These are phyloP conservation scores for Apodemia zela DNA, from an alignment of 2,888 invertebrate genomes.

Conservation along the genomic window DNA sequence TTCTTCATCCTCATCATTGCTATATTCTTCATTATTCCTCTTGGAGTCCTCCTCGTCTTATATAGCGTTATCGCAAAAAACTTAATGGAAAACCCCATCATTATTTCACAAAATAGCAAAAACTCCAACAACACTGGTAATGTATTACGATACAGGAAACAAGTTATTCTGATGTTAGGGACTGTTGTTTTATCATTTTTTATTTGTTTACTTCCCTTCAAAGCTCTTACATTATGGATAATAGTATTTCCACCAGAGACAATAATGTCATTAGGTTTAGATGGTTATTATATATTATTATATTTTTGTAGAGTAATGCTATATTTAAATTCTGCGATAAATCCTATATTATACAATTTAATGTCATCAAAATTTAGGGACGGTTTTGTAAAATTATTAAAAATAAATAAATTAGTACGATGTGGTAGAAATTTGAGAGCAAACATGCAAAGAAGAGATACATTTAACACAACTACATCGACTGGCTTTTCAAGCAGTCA, in stretches of 20 bases:
- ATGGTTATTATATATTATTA: constrained; percentile 89
- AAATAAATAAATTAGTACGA: constrained; percentile 66
- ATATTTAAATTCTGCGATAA: constrained; percentile 94
- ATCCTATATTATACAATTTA: constrained; percentile 94
- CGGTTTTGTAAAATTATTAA: constrained; percentile 86
- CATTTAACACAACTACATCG: constrained; percentile 83
- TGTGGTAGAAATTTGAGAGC: constrained; percentile 65
- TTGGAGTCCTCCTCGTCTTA: constrained; percentile 88
- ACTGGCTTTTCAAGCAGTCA: constrained; percentile 81
- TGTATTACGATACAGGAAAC: constrained; percentile 87
- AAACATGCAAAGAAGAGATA: constrained; percentile 83
- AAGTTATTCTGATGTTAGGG: constrained; percentile 93
- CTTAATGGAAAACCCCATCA: constrained; percentile 88
- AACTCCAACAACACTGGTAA: constrained; percentile 71
- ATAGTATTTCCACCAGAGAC: constrained; percentile 87
- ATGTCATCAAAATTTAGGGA: constrained; percentile 95
- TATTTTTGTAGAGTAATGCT: constrained; percentile 93
- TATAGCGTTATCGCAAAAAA: constrained; percentile 93
- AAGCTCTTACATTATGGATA: constrained; percentile 93
- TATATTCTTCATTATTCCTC: constrained; percentile 91
- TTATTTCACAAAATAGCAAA: constrained; percentile 82
- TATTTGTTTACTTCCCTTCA: constrained; percentile 92
- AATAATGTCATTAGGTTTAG: constrained; percentile 85
- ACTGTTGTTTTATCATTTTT: constrained; percentile 95
- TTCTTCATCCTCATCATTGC: constrained; percentile 91